Percentiles rank a stretch among this genome's conserved stretches.
Evolutionary conservation across 2,113 vertebrate species (phyloP).

Genomic region (Alectura lathami): DNA sequence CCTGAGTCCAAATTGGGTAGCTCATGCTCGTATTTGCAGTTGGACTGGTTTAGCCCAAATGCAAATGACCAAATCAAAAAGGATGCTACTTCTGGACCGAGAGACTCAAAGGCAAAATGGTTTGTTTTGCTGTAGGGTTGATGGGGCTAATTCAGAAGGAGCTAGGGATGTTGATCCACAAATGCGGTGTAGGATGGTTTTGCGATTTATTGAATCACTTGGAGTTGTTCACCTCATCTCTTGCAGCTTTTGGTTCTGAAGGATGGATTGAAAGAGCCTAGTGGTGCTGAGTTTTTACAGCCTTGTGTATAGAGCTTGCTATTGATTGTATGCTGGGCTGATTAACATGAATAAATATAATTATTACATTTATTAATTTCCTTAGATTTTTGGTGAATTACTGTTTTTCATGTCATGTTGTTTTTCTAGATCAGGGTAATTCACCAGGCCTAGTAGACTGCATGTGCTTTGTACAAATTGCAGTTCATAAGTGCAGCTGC

Average conservation of each 20-base stretch:
- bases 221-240: not conserved
- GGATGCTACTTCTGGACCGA: not conserved
- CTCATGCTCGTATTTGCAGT: not conserved
- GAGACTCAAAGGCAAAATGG: not conserved
- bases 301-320: not conserved
- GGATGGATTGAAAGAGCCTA: not conserved
- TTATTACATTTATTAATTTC: not conserved
- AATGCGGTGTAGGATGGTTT: not conserved
- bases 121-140: not conserved
- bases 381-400: not conserved
- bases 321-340: not conserved
- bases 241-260: not conserved
- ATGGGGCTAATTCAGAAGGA: not conserved
- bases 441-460: not conserved
- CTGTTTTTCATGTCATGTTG: rapidly evolving
- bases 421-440: not conserved
- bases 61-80: not conserved
- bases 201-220: not conserved
- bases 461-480: not conserved
- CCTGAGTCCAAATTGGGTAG: not conserved
- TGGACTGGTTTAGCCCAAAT: not conserved
- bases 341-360: not conserved
- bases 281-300: not conserved
- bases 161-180: not conserved
- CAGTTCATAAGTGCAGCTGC: not conserved